Base-by-base conservation (phyloP, 2,113 vertebrate species). In the Tupaia tana region DNA sequence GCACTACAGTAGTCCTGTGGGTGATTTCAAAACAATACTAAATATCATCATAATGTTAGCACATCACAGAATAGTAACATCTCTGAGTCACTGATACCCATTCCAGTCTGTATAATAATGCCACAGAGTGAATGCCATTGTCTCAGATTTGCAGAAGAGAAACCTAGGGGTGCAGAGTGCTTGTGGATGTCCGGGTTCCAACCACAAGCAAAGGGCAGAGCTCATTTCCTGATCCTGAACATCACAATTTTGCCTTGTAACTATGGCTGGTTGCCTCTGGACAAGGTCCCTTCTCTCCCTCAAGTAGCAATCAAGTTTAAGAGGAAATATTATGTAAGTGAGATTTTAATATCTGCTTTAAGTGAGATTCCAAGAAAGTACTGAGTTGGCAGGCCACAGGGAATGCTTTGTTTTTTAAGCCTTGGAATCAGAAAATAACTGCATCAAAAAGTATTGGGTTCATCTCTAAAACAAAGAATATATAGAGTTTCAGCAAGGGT, bases 1-100 rank as follows among this genome's bases (percentile, higher is more conserved):
- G 24, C 7, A 20, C 9, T 31, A 0, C 58, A 63, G 8, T 43
- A 67, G 9, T 77, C 56, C 59, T 89, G 9, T 25, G 13, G 25
- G 25, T 89, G 34, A 89, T 93, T 94, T 95, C 43, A 90, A 89
- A 69, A 15, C 25, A 88, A 71, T 73, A 24, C 82, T 73, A 89
- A 77, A 84, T 93, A 77, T 20, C 25, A 15, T 27, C 20, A 4
- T 34, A 64, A 52, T 74, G 58, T 71, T 67, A 90, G 56, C 14
- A 12, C 13, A 89, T 75, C 61, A 29, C 9, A 86, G 25, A 83
- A 29, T 6, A 87, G 20, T 83, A 75, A 56, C n/a, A 43, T 25
- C 10, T 75, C 69, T 78, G 64, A 56, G 31, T 66, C 10, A 9
- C 31, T 63, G 70, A 59, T 78, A 59, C n/a, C 61, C 20, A 34